Evolutionary conservation across 1,140 invertebrate species (phyloP).

Genomic region (Polypedilum vanderplanki): DNA sequence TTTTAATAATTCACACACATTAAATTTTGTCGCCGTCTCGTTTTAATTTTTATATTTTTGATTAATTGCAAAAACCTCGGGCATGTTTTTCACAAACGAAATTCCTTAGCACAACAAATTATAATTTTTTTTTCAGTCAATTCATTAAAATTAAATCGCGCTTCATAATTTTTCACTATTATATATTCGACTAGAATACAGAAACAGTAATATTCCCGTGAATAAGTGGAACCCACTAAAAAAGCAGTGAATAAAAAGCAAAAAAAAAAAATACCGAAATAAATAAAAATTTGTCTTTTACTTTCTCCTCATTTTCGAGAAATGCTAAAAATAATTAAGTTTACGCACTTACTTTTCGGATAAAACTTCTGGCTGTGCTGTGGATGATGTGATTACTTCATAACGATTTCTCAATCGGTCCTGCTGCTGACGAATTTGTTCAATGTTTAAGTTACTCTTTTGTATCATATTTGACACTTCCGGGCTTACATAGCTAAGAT

Average conservation of each 20-base stretch:
- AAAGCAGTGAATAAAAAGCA: neutral
- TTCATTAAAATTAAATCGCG: too few species aligned
- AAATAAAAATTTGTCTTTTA: neutral
- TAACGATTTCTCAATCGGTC: constrained; percentile 1
- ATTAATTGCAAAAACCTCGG: too few species aligned
- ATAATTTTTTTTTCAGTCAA: too few species aligned
- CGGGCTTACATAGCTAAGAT: neutral
- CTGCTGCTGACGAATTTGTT: neutral
- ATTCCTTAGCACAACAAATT: too few species aligned
- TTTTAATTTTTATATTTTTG: too few species aligned
- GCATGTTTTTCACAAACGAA: too few species aligned
- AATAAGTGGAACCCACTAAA: neutral
- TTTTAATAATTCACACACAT: too few species aligned
- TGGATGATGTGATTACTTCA: constrained; percentile 1
- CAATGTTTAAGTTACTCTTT: neutral
- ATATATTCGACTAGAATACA: neutral
- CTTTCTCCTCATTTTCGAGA: too few species aligned
- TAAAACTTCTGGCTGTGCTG: neutral
- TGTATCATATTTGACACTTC: neutral
- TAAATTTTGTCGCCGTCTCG: too few species aligned
- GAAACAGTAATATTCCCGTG: too few species aligned
- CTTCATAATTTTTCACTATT: neutral
- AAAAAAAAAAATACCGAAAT: neutral
- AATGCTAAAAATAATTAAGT: neutral
- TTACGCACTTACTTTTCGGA: constrained; percentile 17